A percentile compares a stretch with the other conserved stretches of the same genome.
These are phyloP conservation scores for Mobula birostris DNA, from an alignment of 2,113 vertebrate genomes.

Conservation along the genomic window DNA sequence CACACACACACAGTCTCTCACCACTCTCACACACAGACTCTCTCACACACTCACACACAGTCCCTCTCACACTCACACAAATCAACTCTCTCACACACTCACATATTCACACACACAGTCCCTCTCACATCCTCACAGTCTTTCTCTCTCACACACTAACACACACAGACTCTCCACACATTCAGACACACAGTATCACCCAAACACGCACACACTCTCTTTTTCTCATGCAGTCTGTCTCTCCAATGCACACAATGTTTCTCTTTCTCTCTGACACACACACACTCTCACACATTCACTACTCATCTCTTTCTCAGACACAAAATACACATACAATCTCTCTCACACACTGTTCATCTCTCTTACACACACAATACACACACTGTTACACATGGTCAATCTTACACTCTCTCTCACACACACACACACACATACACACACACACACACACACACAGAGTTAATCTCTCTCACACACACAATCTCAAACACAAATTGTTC, in stretches of 20 bases:
- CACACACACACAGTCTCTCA: no score
- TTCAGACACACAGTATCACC: neutral
- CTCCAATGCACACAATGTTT: neutral
- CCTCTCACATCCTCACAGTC: no score
- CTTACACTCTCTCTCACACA: neutral
- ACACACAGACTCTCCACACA: no score
- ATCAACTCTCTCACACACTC: no score
- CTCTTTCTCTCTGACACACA: neutral
- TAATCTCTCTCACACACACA: neutral
- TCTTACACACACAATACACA: no score
- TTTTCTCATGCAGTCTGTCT: no score
- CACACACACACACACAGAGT: neutral
- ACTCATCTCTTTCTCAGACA: no score
- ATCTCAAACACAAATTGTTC: neutral
- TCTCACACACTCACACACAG: no score
- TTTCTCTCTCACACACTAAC: neutral
- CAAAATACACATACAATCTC: neutral
- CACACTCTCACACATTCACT: neutral
- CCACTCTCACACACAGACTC: no score
- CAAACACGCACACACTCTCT: neutral
- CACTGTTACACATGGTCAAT: neutral
- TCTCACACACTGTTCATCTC: neutral
- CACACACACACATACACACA: no score
- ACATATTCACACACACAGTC: no score
- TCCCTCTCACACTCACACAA: no score